phyloP scores from a whole-genome alignment of 2,797 vertebrate genomes.

The Onychomys torridus region DNA sequence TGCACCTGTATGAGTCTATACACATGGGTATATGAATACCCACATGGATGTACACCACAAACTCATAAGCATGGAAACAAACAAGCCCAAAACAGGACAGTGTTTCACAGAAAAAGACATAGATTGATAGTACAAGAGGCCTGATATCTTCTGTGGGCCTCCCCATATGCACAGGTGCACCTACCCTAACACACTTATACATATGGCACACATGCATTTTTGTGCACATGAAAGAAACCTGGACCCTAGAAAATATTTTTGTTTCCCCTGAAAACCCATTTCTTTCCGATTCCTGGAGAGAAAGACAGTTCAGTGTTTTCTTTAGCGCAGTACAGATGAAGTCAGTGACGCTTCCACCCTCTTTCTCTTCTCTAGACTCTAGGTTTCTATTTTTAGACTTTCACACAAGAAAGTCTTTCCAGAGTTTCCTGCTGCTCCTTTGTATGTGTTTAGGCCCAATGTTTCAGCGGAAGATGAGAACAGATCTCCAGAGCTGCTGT shows the following conservation, averaged over 20 bases:
- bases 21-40: not conserved
- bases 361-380: constrained; percentile 60
- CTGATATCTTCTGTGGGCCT: not conserved
- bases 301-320: constrained; percentile 32
- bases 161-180: not conserved
- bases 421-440: constrained; percentile 75
- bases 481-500: constrained; percentile 53
- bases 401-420: constrained; percentile 69
- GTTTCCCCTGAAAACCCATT: not conserved
- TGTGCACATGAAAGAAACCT: not conserved
- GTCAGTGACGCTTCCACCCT: not conserved
- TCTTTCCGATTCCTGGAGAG: not conserved
- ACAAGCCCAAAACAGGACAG: not conserved
- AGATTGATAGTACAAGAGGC: too few species aligned
- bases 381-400: constrained; percentile 72
- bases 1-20: not conserved
- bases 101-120: not conserved
- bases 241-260: not conserved
- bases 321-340: constrained; percentile 17
- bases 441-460: constrained; percentile 72
- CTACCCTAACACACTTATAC: not conserved
- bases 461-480: constrained; percentile 76
- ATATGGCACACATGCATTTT: not conserved
- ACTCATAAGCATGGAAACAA: not conserved
- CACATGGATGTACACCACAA: not conserved